A percentile compares a stretch with the other conserved stretches of the same genome.
These are phyloP conservation scores for Drosophila parthenogenetica DNA, from an alignment of 2,888 invertebrate genomes.

Conservation along the genomic window DNA sequence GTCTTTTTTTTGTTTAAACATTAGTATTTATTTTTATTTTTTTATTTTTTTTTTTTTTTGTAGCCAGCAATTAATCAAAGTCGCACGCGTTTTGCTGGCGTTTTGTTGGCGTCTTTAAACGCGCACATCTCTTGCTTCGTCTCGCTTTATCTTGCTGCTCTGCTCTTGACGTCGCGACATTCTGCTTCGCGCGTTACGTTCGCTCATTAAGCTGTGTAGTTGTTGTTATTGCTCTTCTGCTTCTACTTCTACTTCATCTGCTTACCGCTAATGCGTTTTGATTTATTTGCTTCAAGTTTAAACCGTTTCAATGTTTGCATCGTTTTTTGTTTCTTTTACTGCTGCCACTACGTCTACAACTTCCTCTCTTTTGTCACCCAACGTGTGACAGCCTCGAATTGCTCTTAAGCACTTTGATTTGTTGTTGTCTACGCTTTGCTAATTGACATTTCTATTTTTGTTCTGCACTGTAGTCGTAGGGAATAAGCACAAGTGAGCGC, in stretches of 20 bases:
- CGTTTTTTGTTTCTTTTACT: slow-evolving; percentile 1
- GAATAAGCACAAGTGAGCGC: too few relatives aligned
- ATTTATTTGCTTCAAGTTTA: slow-evolving; percentile 55
- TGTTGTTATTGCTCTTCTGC: slow-evolving; percentile 2
- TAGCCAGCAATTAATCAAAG: slow-evolving; percentile 66
- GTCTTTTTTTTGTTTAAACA: slow-evolving; percentile 7
- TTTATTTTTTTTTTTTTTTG: slow-evolving; percentile 3
- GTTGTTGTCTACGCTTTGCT: slow-evolving; percentile 1
- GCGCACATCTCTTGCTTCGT: slow-evolving; percentile 36
- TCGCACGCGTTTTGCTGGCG: slow-evolving; percentile 58
- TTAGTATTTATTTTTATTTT: not conserved
- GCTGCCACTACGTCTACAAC: not conserved
- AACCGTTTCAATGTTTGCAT: slow-evolving; percentile 49
- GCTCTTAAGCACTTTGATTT: slow-evolving; percentile 1
- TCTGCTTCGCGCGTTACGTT: slow-evolving; percentile 24
- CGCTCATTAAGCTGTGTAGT: slow-evolving; percentile 6
- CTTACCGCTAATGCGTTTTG: slow-evolving; percentile 44
- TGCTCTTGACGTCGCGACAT: slow-evolving; percentile 17
- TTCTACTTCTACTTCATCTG: not conserved
- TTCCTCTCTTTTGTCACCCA: slow-evolving; percentile 5
- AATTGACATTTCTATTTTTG: slow-evolving; percentile 8
- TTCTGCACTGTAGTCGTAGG: not conserved
- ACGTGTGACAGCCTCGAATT: slow-evolving; percentile 10
- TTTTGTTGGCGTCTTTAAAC: slow-evolving; percentile 53
- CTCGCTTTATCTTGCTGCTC: slow-evolving; percentile 44